Conservation (phyloP, 2,888 invertebrate genomes). For the Nymphalis polychloros region DNA sequence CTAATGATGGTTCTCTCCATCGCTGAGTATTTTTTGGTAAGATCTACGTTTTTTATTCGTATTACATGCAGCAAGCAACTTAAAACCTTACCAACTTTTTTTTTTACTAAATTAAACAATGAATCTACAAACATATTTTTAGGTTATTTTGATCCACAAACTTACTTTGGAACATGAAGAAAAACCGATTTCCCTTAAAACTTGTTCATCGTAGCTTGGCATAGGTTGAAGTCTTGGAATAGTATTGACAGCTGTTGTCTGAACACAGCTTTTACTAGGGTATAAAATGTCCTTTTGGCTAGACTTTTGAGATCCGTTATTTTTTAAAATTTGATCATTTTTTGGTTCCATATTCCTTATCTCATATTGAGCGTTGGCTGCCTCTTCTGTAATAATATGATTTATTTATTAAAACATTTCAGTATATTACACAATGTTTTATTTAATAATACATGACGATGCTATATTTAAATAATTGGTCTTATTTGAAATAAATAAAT, state of each 20-base stretch:
- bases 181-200: slow-evolving; percentile 46
- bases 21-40: neutral
- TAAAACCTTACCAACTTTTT: neutral
- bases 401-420: neutral
- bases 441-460: too few species aligned
- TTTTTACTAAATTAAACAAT: too few species aligned
- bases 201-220: slow-evolving; percentile 45
- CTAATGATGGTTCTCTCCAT: neutral
- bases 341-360: slow-evolving; percentile 11
- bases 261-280: neutral
- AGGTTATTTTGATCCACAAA: too few species aligned
- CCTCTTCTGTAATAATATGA: slow-evolving; percentile 13
- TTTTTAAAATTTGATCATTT: neutral
- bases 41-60: neutral
- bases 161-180: slow-evolving; percentile 48
- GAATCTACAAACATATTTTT: too few species aligned
- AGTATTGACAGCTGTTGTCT: slow-evolving; percentile 32
- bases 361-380: slow-evolving; percentile 7
- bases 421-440: too few species aligned
- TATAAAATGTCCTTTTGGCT: neutral
- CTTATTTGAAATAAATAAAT: too few species aligned
- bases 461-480: too few species aligned
- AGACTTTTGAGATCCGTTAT: neutral
- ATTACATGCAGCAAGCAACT: neutral
- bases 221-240: slow-evolving; percentile 12